Base-by-base conservation (phyloP, 1,140 invertebrate species). In the Rhagoletis pomonella region DNA sequence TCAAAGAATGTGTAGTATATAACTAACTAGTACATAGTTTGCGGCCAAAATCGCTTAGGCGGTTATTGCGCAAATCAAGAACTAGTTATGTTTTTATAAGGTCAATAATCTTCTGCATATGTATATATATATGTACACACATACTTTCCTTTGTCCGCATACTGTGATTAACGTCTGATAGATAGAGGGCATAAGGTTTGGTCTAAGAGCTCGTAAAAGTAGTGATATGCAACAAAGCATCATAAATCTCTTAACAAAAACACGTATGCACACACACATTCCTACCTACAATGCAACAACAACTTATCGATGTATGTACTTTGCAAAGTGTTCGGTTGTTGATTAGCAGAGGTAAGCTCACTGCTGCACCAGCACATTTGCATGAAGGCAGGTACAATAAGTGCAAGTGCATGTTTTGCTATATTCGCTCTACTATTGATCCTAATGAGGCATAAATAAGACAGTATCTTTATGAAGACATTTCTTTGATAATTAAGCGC, bases 401-500 rank as follows among this genome's bases (percentile, higher is more conserved):
- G 7, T 77, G 4, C 69, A 47, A 17, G 7, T 47, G 42, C 42
- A 17, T 47, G 42, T 47, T 73, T 73, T 29, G 42, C 42, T 14
- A 17, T 62, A 5, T 7, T 62, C 17, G 60, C 17, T 62, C 60
- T 17, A 4, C 60, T 50, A 12, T 17, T 47, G 1, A 50, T 2
- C n/a, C n/a, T 81, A 29, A 81, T 81, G 73, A 55, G 17, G 10
- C 73, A 81, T 81, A 19, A 29, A 81, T 81, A 55, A 81, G 73
- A 19, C 6, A n/a, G 9, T 81, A 81, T 81, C 47, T 81, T 81
- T 19, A 55, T 81, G 50, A 9, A 81, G 73, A 81, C 73, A 55
- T 81, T 81, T 29, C 7, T 19, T 29, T 81, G 73, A 81, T 19
- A 81, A 9, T n/a, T 19, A 3, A 55, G 14, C 4, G 2, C 17